Evolutionary conservation across 2,797 vertebrate species (phyloP).

Genomic region (Xiphophorus birchmanni): DNA sequence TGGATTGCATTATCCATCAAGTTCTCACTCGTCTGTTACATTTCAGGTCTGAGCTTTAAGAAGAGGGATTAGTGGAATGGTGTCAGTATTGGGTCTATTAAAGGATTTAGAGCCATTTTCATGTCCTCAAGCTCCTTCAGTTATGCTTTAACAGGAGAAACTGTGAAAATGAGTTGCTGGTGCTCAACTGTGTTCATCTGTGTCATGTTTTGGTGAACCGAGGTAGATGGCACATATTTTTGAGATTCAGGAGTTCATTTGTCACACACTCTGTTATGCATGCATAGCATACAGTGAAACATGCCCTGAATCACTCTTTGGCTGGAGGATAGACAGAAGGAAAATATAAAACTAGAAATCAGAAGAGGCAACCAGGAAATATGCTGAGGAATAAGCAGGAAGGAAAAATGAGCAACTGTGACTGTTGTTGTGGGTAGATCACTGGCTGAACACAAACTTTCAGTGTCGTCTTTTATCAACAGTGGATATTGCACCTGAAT

Average conservation of each 20-base stretch:
- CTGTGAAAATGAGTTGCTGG: constrained; percentile 18
- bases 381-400: neutral
- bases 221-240: constrained; percentile 31
- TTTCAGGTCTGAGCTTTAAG: constrained; percentile 54
- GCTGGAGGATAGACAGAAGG: neutral
- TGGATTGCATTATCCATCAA: constrained; percentile 44
- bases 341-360: neutral
- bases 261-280: neutral
- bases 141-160: constrained; percentile 39
- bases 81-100: constrained; percentile 70
- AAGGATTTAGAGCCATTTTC: constrained; percentile 70
- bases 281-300: neutral
- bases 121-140: constrained; percentile 44
- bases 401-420: neutral
- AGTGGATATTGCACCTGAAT: neutral
- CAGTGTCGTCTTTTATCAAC: neutral
- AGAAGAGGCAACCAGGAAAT: neutral
- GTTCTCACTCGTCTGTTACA: constrained; percentile 45
- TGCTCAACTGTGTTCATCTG: constrained; percentile 24
- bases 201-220: constrained; percentile 12
- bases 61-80: constrained; percentile 66
- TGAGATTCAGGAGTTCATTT: neutral
- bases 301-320: neutral
- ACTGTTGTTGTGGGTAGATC: neutral
- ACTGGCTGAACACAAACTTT: neutral